These are phyloP conservation scores for Halocaridina rubra DNA, from an alignment of 2,888 invertebrate species.

Conservation along the genomic window DNA sequence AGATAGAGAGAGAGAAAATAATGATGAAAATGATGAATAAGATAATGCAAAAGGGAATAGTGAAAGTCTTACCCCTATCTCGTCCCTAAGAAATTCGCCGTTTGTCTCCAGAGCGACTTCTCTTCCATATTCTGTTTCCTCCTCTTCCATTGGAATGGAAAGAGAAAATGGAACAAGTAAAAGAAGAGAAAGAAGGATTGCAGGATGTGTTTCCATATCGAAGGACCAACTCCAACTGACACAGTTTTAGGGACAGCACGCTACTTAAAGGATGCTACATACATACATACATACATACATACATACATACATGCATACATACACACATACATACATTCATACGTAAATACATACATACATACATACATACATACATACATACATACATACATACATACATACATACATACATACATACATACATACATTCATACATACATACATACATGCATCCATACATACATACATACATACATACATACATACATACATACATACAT, in stretches of 20 bases:
- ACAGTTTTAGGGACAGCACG: no score
- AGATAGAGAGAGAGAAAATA: background rate
- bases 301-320: background rate
- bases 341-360: background rate
- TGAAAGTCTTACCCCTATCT: background rate
- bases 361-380: background rate
- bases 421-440: background rate
- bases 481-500: background rate
- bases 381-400: background rate
- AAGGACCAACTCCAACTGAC: no score
- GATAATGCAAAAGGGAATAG: background rate
- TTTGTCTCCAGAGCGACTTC: background rate
- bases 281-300: background rate
- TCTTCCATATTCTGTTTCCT: background rate
- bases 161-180: constrained; percentile 71
- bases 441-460: background rate
- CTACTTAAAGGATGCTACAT: background rate
- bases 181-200: no score
- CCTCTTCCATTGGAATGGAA: background rate
- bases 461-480: background rate
- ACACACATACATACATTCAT: background rate
- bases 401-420: background rate
- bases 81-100: no score
- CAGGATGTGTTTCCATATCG: no score
- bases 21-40: background rate